Conservation (phyloP, 2,888 invertebrate species). For the Chymomyza fuscimana region DNA sequence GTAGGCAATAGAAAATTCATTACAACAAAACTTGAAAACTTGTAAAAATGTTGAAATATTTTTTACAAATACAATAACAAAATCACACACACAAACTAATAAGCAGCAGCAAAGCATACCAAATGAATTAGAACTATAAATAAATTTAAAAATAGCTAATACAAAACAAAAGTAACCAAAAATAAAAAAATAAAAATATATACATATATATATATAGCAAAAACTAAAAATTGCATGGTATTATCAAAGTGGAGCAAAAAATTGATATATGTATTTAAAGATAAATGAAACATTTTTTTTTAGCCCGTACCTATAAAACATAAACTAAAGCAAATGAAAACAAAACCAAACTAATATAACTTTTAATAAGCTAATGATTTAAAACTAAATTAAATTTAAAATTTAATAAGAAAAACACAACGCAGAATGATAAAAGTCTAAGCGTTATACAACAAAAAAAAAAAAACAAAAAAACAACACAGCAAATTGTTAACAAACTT, state of each 20-base stretch:
- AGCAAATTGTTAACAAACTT: constrained; percentile 58
- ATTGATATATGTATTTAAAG: constrained; percentile 17
- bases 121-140: background rate
- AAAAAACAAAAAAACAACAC: constrained; percentile 38
- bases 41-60: constrained; percentile 41
- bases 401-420: constrained; percentile 22
- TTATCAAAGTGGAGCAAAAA: constrained; percentile 3
- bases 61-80: constrained; percentile 31
- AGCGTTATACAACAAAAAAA: constrained; percentile 14
- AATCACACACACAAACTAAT: constrained; percentile 17
- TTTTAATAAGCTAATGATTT: constrained; percentile 64
- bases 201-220: background rate
- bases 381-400: constrained; percentile 59
- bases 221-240: background rate
- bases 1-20: constrained; percentile 3
- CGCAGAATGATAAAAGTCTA: constrained; percentile 27
- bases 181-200: background rate
- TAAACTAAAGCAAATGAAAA: background rate
- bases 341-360: constrained; percentile 59
- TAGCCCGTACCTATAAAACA: constrained; percentile 65
- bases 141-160: background rate
- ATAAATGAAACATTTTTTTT: constrained; percentile 51
- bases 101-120: background rate
- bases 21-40: background rate
- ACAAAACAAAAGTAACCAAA: background rate